These are phyloP conservation scores for Diadromus collaris DNA, from an alignment of 2,888 invertebrate species.

Conservation along the genomic window DNA sequence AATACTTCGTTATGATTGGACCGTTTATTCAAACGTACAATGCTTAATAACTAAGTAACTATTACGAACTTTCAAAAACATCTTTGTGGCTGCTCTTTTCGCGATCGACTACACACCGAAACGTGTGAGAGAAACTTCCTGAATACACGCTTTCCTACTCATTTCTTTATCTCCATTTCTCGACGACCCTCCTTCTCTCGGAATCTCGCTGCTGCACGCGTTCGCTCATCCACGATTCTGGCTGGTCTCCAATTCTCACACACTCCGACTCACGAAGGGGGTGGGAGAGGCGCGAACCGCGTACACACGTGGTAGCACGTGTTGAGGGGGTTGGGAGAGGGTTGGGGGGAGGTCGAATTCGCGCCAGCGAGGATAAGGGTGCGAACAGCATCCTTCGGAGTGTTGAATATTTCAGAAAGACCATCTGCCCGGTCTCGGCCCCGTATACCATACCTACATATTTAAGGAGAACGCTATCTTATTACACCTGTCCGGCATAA, in stretches of 20 bases:
- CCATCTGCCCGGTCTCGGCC: slow-evolving; percentile 51
- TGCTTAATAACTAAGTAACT: too few relatives aligned
- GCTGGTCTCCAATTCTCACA: slow-evolving; percentile 61
- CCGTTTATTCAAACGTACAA: too few relatives aligned
- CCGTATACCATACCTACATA: slow-evolving; percentile 44
- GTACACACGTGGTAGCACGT: slow-evolving; percentile 31
- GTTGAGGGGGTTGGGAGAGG: slow-evolving; percentile 10
- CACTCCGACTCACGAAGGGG: slow-evolving; percentile 27
- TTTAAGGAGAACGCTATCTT: slow-evolving; percentile 56
- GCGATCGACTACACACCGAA: too few relatives aligned
- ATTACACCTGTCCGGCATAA: slow-evolving; percentile 23
- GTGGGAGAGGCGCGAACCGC: slow-evolving; percentile 5
- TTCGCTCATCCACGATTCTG: slow-evolving; percentile 56
- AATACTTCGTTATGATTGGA: too few relatives aligned
- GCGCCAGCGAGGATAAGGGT: slow-evolving; percentile 45
- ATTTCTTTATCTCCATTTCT: slow-evolving; percentile 40
- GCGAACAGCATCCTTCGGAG: slow-evolving; percentile 67
- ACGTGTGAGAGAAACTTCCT: too few relatives aligned
- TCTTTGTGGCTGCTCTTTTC: too few relatives aligned
- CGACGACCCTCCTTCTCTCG: neutral
- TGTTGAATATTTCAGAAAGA: slow-evolving; percentile 71
- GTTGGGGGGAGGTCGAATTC: slow-evolving; percentile 22
- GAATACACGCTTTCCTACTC: slow-evolving; percentile 11
- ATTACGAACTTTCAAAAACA: too few relatives aligned
- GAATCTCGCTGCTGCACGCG: slow-evolving; percentile 31